These are phyloP conservation scores for Formicarius rufipectus DNA, from an alignment of 2,113 vertebrate species.

Conservation along the genomic window DNA sequence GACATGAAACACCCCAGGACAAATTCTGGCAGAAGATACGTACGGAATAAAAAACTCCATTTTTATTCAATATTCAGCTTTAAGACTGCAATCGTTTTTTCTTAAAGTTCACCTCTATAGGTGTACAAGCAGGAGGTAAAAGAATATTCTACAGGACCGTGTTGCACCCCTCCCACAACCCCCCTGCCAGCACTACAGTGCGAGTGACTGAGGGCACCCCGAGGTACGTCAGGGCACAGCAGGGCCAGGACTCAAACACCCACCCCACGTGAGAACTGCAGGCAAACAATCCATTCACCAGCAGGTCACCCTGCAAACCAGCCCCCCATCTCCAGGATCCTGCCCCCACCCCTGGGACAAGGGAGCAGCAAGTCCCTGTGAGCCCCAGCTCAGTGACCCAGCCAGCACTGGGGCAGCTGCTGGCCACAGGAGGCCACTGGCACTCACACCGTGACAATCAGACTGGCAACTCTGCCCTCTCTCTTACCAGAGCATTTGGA, in stretches of 20 bases:
- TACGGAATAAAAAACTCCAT: not conserved
- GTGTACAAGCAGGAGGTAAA: not conserved
- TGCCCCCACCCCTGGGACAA: not conserved
- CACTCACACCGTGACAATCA: not conserved
- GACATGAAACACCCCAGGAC: not conserved
- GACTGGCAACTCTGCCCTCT: not conserved
- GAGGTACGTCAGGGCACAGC: not conserved
- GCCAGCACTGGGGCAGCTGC: constrained; percentile 32
- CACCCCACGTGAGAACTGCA: not conserved
- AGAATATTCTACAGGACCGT: not conserved
- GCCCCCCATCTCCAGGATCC: not conserved
- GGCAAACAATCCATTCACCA: not conserved
- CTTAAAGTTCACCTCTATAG: not conserved
- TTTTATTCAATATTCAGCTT: not conserved
- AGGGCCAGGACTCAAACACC: not conserved
- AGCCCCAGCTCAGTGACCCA: constrained; percentile 27
- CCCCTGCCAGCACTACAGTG: not conserved
- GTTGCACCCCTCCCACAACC: no score
- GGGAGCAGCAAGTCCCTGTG: not conserved
- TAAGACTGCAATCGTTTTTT: not conserved
- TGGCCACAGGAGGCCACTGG: not conserved
- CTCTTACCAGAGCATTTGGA: not conserved
- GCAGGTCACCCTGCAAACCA: not conserved
- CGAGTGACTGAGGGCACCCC: not conserved
- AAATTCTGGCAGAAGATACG: not conserved